Evolutionary conservation across 2,888 invertebrate species (phyloP).

Genomic region (Drosophila fungiperda): DNA sequence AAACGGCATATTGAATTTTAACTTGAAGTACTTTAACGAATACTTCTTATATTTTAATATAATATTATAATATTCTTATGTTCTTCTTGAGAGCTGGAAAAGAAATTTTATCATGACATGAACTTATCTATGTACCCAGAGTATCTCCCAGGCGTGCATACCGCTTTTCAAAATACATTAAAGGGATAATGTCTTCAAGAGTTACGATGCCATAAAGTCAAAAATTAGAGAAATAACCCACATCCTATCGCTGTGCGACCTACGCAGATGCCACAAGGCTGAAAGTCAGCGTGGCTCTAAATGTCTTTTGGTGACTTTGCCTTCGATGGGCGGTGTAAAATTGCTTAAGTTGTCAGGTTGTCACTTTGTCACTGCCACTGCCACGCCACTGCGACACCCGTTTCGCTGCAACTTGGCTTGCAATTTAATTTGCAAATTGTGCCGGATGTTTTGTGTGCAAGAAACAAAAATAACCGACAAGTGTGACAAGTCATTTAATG

Average conservation of each 20-base stretch:
- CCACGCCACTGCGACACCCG: constrained; percentile 24
- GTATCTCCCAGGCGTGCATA: too few relatives aligned
- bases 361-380: constrained; percentile 36
- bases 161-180: not conserved
- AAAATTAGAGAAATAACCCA: constrained; percentile 14
- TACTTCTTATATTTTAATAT: not conserved
- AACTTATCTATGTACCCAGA: not conserved
- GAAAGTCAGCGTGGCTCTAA: constrained; percentile 9
- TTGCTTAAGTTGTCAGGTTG: constrained; percentile 49
- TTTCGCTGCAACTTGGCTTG: constrained; percentile 29
- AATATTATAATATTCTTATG: not conserved
- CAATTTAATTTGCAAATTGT: constrained; percentile 37
- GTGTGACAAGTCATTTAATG: constrained; percentile 64
- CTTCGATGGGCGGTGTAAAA: constrained; percentile 22
- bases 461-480: constrained; percentile 25
- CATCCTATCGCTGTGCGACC: not conserved
- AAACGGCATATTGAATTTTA: not conserved
- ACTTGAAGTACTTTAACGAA: not conserved
- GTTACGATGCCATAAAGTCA: constrained; percentile 26
- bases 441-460: constrained; percentile 40
- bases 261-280: constrained; percentile 1
- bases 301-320: constrained; percentile 29
- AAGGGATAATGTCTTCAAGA: not conserved
- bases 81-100: not conserved
- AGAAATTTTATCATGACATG: not conserved